Conservation (phyloP, 2,888 invertebrate genomes). For the Drosophila hamatofila region DNA sequence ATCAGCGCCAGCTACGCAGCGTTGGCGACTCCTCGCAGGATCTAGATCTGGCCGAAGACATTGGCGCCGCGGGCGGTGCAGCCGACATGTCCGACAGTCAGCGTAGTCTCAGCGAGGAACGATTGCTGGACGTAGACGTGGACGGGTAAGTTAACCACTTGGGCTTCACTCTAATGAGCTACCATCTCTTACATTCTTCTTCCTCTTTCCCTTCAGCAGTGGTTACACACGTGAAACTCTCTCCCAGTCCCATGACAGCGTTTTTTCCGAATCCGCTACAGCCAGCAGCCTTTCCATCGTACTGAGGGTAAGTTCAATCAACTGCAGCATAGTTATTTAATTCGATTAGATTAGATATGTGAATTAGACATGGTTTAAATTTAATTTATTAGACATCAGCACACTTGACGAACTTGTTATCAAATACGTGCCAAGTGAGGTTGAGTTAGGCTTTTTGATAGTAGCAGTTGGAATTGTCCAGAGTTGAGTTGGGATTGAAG, state of each 20-base stretch:
- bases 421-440: background rate
- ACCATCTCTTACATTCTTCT: background rate
- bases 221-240: slow-evolving; percentile 86
- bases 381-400: background rate
- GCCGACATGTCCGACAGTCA: slow-evolving; percentile 85
- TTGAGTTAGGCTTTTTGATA: background rate
- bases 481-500: background rate
- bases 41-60: slow-evolving; percentile 64
- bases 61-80: slow-evolving; percentile 48
- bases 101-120: slow-evolving; percentile 85
- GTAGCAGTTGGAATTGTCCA: background rate
- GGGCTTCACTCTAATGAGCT: background rate
- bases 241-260: slow-evolving; percentile 96
- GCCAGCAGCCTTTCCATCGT: slow-evolving; percentile 85
- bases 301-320: slow-evolving; percentile 82
- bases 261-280: slow-evolving; percentile 90
- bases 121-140: slow-evolving; percentile 69
- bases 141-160: slow-evolving; percentile 69
- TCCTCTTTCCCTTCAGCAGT: slow-evolving; percentile 57
- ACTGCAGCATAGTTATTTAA: background rate
- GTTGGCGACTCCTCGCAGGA: slow-evolving; percentile 82
- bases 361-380: background rate
- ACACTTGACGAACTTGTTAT: background rate
- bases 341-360: background rate
- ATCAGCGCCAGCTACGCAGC: slow-evolving; percentile 76